Conservation (phyloP, 2,797 vertebrate species). For the Anisognathus igniventris region DNA sequence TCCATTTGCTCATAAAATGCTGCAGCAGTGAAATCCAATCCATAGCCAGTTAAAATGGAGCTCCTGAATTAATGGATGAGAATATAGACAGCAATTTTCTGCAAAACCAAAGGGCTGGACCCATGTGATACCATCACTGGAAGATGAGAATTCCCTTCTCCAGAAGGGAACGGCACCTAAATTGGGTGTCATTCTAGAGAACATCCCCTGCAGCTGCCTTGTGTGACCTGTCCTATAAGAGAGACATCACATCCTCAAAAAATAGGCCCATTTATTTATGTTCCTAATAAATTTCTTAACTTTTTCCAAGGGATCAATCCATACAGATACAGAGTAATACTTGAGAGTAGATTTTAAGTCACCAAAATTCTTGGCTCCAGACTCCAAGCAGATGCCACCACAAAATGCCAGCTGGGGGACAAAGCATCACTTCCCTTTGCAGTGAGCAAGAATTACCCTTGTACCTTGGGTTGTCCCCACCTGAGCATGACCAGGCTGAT, state of each 20-base stretch:
- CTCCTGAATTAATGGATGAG: neutral
- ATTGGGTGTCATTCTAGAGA: neutral
- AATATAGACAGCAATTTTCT: neutral
- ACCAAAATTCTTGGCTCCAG: neutral
- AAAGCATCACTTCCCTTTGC: neutral
- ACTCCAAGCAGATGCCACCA: neutral
- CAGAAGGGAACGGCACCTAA: neutral
- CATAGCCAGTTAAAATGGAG: neutral
- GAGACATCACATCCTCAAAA: neutral
- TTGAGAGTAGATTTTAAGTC: neutral
- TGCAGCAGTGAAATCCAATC: neutral
- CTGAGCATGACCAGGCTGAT: neutral
- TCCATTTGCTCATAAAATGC: neutral
- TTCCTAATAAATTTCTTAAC: neutral
- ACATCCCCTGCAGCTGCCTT: neutral
- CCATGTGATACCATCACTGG: too few relatives aligned
- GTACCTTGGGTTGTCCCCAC: neutral
- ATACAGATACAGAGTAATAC: neutral
- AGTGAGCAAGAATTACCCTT: fast-evolving
- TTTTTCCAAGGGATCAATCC: neutral
- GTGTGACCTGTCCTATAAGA: neutral
- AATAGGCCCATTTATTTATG: neutral
- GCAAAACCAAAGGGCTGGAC: neutral
- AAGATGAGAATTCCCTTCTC: neutral
- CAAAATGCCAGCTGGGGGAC: neutral